Conservation (phyloP, 2,797 vertebrate species). For the Girardinus metallicus region DNA sequence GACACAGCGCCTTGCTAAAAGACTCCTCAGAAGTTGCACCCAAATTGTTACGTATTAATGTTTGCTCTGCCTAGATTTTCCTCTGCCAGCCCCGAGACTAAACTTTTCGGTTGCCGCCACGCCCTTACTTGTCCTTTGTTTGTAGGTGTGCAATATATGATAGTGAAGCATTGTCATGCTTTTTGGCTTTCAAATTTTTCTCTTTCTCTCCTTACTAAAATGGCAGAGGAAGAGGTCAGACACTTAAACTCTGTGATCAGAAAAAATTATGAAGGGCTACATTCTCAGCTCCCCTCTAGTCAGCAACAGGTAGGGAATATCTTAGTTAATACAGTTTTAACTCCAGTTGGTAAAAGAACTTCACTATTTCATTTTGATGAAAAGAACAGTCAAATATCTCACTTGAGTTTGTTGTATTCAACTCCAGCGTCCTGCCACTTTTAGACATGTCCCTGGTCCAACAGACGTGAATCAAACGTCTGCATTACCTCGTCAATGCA, state of each 20-base stretch:
- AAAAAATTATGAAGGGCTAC: conserved; percentile 66
- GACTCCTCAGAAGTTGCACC: conserved; percentile 57
- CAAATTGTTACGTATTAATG: conserved; percentile 62
- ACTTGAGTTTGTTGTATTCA: too few species aligned
- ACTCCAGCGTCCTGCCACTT: too few species aligned
- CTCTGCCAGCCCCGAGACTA: conserved; percentile 62
- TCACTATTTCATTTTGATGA: background rate
- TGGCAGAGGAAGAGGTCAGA: conserved; percentile 69
- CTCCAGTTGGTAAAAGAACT: conserved; percentile 36
- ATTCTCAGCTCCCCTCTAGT: conserved; percentile 62
- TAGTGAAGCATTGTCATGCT: conserved; percentile 15
- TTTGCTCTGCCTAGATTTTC: conserved; percentile 60
- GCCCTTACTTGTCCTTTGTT: conserved; percentile 45
- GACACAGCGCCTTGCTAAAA: conserved; percentile 63
- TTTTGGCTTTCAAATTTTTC: conserved; percentile 13
- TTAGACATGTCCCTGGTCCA: background rate
- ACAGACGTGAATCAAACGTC: background rate
- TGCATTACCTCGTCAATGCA: background rate
- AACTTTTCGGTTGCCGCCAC: conserved; percentile 54
- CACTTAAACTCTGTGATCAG: conserved; percentile 70
- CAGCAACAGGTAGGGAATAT: conserved; percentile 71
- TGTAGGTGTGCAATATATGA: conserved; percentile 18
- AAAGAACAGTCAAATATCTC: background rate
- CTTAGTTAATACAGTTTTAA: background rate
- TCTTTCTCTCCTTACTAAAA: conserved; percentile 44